Percentiles rank a stretch among this genome's conserved stretches.
phyloP scores from a whole-genome alignment of 2,797 vertebrate genomes.

The Numenius phaeopus region DNA sequence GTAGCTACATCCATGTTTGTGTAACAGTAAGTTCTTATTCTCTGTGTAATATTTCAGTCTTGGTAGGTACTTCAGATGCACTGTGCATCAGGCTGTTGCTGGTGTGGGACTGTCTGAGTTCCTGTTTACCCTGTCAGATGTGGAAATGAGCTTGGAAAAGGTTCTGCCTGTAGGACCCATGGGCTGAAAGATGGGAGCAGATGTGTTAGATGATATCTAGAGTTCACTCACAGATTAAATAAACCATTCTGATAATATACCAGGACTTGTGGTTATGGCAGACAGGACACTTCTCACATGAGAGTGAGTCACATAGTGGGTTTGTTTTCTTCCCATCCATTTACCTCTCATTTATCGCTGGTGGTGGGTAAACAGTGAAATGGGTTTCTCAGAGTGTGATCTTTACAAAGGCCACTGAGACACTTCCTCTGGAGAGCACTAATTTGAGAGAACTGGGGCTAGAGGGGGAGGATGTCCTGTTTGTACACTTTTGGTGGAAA shows the following conservation, averaged over 20 bases:
- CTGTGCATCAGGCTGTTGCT: not conserved
- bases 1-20: not conserved
- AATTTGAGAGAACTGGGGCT: not conserved
- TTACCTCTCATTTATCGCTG: not conserved
- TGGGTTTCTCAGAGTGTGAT: constrained; percentile 19
- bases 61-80: not conserved
- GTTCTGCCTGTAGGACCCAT: not conserved
- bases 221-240: constrained; percentile 46
- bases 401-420: constrained; percentile 5
- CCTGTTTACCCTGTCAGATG: not conserved
- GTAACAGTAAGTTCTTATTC: not conserved
- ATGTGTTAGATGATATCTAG: constrained; percentile 16
- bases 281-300: constrained; percentile 24
- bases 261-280: constrained; percentile 5
- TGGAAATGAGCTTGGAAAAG: not conserved
- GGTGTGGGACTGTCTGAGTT: not conserved
- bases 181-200: not conserved
- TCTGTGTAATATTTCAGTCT: not conserved
- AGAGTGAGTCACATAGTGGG: constrained; percentile 14
- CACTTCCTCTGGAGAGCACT: not conserved
- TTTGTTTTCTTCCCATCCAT: not conserved
- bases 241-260: constrained; percentile 7
- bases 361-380: constrained; percentile 11
- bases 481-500: not conserved
- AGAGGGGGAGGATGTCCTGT: not conserved